Evolutionary conservation across 2,113 vertebrate species (phyloP), one percentile per base, ranked within the genome.

Genomic region (Oncorhynchus kisutch): DNA sequence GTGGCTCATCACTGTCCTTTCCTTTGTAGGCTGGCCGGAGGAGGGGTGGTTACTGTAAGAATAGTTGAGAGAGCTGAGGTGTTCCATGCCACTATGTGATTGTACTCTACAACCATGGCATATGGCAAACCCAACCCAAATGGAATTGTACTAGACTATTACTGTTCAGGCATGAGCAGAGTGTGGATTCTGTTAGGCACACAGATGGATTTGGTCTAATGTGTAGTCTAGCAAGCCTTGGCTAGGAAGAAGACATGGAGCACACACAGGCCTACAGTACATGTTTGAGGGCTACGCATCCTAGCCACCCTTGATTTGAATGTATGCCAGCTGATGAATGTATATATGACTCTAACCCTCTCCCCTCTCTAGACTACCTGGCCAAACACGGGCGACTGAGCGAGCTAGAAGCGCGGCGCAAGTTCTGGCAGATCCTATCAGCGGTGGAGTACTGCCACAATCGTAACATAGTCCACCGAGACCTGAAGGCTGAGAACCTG

Each of bases 371-470:
- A 99, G 97, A 99, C 91, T 99, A 99, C 87, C 95, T 99, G 85
- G 97, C 97, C 76, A 98, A 95, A 85, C 97, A 99, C 0, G 97
- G 97, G 29, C 95, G 96, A 11, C 92, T 99, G 77, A 99, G 93
- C 3, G 97, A 99, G 84, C 48, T 95, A 0, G 97, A 99, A 84
- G 97, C 97, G 14, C 93, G 97, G 81, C 93, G 97, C 82, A 98
- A 98, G 86, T 99, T 99, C 93, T 99, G 97, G 97, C 97, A 99
- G 90, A 99, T 99, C 85, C 92, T 99, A 57, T 97, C 96, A 0
- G 97, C 97, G 0, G 96, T 99, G 71, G 97, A 99, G 81, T 99
- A 97, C 84, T 99, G 97, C 88, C 97, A 99, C 20, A 92, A 95
- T 74, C 94, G 94, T 75, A 97, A 96, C 85, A 94, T 99, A 27